Conservation (phyloP, 1,140 invertebrate genomes). For the Colletes latitarsis region DNA sequence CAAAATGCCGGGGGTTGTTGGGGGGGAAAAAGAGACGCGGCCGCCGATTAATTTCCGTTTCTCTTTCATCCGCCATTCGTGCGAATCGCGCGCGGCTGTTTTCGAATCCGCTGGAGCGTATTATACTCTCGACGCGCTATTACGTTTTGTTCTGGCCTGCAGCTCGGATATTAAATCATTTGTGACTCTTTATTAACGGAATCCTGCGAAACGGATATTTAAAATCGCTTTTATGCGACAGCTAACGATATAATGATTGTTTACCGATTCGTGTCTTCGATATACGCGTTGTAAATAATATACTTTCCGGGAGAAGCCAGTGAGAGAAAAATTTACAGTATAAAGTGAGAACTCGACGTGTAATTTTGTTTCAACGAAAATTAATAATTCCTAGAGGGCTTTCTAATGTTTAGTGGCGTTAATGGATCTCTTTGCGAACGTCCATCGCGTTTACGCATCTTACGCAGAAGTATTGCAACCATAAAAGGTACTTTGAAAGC, state of each 20-base stretch:
- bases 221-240: not conserved
- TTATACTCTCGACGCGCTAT: constrained; percentile 49
- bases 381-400: too few species aligned
- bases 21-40: constrained; percentile 13
- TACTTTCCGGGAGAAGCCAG: too few species aligned
- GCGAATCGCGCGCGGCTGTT: constrained; percentile 41
- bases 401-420: too few species aligned
- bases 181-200: constrained; percentile 1
- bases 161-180: constrained; percentile 36
- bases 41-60: constrained; percentile 61
- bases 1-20: constrained; percentile 22
- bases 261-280: not conserved
- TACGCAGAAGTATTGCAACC: too few species aligned
- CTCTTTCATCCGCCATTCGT: constrained; percentile 38
- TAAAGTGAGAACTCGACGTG: too few species aligned
- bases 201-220: not conserved
- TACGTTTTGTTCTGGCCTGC: constrained; percentile 24
- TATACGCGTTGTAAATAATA: not conserved
- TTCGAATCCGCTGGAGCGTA: constrained; percentile 32
- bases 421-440: too few species aligned
- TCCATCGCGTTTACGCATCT: too few species aligned
- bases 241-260: constrained; percentile 2
- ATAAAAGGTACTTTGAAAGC: too few species aligned
- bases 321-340: too few species aligned
- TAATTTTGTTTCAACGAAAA: too few species aligned